A percentile compares a stretch with the other conserved stretches of the same genome.
These are phyloP conservation scores for Onychomys leucogaster DNA, from an alignment of 2,797 vertebrate genomes.

Conservation along the genomic window DNA sequence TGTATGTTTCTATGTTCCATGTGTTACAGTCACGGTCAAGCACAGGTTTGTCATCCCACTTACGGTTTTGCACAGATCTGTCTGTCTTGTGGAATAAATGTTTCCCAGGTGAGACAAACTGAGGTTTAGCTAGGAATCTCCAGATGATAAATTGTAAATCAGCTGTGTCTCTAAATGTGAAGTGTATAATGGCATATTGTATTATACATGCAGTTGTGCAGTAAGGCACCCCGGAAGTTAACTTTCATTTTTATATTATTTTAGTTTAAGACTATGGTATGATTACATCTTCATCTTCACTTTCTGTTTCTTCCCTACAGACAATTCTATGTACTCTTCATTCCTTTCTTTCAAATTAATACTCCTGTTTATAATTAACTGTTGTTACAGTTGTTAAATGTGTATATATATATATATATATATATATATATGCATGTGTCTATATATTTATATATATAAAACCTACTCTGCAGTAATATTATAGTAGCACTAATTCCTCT, in stretches of 20 bases:
- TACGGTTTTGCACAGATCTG: neutral
- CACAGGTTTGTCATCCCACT: neutral
- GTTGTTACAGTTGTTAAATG: neutral
- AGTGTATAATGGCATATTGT: neutral
- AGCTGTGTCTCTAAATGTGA: neutral
- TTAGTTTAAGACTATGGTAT: neutral
- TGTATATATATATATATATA: too few species aligned
- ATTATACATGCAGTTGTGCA: neutral
- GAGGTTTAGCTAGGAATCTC: neutral
- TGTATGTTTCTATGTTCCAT: neutral
- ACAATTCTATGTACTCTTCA: neutral
- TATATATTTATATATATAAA: too few species aligned
- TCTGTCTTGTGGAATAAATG: neutral
- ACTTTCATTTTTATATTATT: neutral
- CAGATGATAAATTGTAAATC: neutral
- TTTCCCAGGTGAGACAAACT: neutral
- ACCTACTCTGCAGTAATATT: neutral
- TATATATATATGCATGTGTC: too few species aligned
- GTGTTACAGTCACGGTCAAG: neutral
- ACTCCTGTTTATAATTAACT: neutral
- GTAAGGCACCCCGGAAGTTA: neutral
- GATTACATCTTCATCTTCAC: neutral
- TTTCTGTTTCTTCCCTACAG: neutral
- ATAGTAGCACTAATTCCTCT: too few species aligned
- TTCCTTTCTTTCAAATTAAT: neutral